Percentiles rank a stretch among this genome's conserved stretches.
These are phyloP conservation scores for Erannis defoliaria DNA, from an alignment of 2,888 invertebrate genomes.

Conservation along the genomic window DNA sequence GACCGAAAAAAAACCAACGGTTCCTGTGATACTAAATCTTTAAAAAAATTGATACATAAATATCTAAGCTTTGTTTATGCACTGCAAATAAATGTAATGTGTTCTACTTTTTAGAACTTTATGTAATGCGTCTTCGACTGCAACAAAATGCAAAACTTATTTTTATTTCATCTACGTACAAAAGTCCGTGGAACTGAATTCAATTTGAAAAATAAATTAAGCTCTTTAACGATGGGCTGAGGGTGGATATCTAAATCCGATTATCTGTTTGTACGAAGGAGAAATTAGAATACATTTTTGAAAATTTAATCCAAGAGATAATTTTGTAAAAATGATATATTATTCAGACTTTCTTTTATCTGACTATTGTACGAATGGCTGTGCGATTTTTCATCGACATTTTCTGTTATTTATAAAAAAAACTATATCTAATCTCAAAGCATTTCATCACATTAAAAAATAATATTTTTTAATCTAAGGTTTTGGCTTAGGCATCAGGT, in stretches of 20 bases:
- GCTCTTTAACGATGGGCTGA: conserved; percentile 41
- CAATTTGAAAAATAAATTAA: conserved; percentile 55
- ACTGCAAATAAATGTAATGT: too few species aligned
- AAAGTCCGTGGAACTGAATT: conserved; percentile 43
- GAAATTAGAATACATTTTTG: conserved; percentile 18
- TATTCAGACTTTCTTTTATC: background rate
- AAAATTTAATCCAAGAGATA: conserved; percentile 8
- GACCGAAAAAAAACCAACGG: too few species aligned
- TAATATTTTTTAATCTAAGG: too few species aligned
- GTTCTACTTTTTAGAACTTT: background rate
- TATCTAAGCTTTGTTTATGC: too few species aligned
- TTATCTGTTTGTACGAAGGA: conserved; percentile 32
- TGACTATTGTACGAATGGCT: background rate
- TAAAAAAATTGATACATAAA: too few species aligned
- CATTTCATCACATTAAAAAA: too few species aligned
- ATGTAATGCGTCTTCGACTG: conserved; percentile 2
- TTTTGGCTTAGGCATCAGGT: too few species aligned
- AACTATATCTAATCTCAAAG: too few species aligned
- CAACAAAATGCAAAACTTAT: conserved; percentile 42
- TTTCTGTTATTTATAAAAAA: too few species aligned
- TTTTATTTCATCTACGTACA: conserved; percentile 48
- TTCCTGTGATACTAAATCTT: too few species aligned
- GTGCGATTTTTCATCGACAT: background rate
- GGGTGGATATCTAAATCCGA: conserved; percentile 35
- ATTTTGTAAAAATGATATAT: background rate